Percentiles rank a stretch among this genome's conserved stretches.
Conservation (phyloP, 1,140 invertebrate species). For the Phthorimaea operculella region DNA sequence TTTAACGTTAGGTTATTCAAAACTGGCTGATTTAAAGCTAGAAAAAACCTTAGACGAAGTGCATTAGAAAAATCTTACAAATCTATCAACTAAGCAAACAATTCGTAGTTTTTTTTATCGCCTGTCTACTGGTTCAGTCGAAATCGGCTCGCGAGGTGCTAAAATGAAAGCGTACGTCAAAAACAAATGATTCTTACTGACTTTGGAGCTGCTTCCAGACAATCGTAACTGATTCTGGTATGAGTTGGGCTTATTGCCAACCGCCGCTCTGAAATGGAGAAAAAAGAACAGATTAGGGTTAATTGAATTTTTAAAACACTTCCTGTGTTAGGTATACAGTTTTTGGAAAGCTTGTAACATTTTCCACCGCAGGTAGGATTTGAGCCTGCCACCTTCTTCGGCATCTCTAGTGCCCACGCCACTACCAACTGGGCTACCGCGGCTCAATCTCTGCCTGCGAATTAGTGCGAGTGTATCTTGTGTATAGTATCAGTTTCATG, state of each 20-base stretch:
- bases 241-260: slow-evolving; percentile 62
- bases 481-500: too few relatives aligned
- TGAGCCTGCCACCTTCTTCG: too few relatives aligned
- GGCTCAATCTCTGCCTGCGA: too few relatives aligned
- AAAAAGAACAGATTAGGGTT: neutral
- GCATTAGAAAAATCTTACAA: neutral
- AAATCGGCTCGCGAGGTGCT: slow-evolving; percentile 22
- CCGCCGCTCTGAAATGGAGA: slow-evolving; percentile 51
- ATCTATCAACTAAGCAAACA: neutral
- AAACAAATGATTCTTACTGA: slow-evolving; percentile 90
- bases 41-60: neutral
- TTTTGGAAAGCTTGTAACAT: too few relatives aligned
- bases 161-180: slow-evolving; percentile 54
- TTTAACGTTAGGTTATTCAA: too few relatives aligned
- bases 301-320: too few relatives aligned
- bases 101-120: neutral
- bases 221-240: slow-evolving; percentile 71
- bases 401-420: too few relatives aligned
- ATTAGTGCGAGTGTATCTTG: too few relatives aligned
- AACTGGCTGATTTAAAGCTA: too few relatives aligned
- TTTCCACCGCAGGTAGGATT: too few relatives aligned
- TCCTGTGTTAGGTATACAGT: too few relatives aligned
- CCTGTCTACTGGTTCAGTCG: neutral
- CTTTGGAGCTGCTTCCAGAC: slow-evolving; percentile 87
- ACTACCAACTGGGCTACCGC: too few relatives aligned